Conservation (phyloP, 2,113 vertebrate species). For the Nanorana parkeri region DNA sequence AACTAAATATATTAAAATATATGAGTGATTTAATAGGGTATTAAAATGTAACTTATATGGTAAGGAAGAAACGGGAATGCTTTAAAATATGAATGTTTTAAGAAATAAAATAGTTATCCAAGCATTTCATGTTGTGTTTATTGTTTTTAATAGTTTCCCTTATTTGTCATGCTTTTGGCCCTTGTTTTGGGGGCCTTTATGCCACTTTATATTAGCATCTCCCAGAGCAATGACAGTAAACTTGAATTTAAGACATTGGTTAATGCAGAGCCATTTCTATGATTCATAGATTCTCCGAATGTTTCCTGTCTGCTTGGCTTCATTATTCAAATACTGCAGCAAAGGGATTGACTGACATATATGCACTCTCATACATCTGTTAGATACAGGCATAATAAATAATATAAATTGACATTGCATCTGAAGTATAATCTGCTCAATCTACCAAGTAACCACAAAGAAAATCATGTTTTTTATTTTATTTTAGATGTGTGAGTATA, state of each 20-base stretch:
- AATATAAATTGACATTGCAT: conserved; percentile 29
- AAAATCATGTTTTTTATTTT: not conserved
- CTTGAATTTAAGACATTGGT: conserved; percentile 24
- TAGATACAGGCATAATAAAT: not conserved
- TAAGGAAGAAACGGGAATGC: no score
- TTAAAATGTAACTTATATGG: no score
- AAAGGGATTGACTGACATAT: conserved; percentile 16
- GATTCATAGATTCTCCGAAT: conserved; percentile 33
- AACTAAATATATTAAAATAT: no score
- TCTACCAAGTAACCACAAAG: conserved; percentile 14
- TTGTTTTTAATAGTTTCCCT: not conserved
- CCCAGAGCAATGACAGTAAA: not conserved
- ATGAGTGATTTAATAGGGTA: no score
- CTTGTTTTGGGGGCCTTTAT: not conserved
- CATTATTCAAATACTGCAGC: conserved; percentile 29
- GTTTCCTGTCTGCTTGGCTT: conserved; percentile 6
- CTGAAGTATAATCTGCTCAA: conserved; percentile 30
- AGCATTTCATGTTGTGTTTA: not conserved
- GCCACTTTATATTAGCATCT: conserved; percentile 11
- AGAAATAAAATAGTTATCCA: no score
- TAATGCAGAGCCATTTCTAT: conserved; percentile 11
- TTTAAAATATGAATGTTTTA: no score
- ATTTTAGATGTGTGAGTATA: not conserved
- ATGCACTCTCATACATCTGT: conserved; percentile 24
- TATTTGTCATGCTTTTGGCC: not conserved